Percentiles rank a stretch among this genome's conserved stretches.
Evolutionary conservation across 2,888 invertebrate genomes (phyloP).

Genomic region (Epinotia nisella): DNA sequence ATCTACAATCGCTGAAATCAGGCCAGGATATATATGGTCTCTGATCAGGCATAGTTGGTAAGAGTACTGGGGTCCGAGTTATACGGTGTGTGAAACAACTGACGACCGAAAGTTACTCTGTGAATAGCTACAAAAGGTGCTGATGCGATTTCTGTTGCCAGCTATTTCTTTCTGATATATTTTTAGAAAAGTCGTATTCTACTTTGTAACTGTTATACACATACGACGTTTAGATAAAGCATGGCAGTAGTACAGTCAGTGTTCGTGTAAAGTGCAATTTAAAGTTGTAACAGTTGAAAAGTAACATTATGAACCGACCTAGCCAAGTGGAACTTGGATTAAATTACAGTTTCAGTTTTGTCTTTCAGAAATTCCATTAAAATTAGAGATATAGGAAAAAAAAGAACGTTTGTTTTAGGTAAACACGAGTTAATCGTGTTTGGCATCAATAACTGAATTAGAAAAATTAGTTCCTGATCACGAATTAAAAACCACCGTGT

Average conservation of each 20-base stretch:
- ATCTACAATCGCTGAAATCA: too few relatives aligned
- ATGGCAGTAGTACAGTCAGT: background rate
- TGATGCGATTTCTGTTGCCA: conserved; percentile 9
- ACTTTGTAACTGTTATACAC: background rate
- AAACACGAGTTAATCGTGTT: too few relatives aligned
- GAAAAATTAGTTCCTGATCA: too few relatives aligned
- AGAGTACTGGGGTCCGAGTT: background rate
- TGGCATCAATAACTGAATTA: too few relatives aligned
- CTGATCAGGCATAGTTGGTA: background rate
- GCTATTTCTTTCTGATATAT: background rate
- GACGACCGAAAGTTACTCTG: background rate
- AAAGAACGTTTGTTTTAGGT: too few relatives aligned
- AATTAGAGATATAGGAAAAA: background rate
- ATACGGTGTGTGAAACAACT: background rate
- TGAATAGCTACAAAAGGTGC: background rate
- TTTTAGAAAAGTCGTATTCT: background rate
- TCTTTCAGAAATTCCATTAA: background rate
- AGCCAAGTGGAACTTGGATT: background rate
- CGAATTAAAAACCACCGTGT: too few relatives aligned
- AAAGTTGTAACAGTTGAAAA: background rate
- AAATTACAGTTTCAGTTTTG: background rate
- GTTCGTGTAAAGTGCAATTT: conserved; percentile 1
- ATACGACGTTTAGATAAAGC: background rate
- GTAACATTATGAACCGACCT: background rate
- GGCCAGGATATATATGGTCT: background rate